A percentile compares a stretch with the other conserved stretches of the same genome.
Conservation (phyloP, 2,888 invertebrate species). For the Mythimna vitellina region DNA sequence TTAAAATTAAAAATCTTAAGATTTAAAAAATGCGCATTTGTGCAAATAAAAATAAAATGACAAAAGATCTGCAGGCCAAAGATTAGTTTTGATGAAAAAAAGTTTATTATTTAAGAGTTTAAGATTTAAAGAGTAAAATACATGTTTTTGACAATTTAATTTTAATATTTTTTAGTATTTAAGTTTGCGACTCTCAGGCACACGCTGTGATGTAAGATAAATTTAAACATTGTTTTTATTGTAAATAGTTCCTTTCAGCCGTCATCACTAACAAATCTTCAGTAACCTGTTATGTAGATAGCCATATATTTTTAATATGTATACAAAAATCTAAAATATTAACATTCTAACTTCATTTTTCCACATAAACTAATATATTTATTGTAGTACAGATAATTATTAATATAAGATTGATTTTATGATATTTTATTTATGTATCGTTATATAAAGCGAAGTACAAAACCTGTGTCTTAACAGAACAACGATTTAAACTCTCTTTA, state of each 20-base stretch:
- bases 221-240: constrained; percentile 64
- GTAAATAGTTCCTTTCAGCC: constrained; percentile 71
- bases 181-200: constrained; percentile 88
- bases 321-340: constrained; percentile 39
- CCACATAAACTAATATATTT: constrained; percentile 64
- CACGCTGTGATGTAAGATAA: constrained; percentile 89
- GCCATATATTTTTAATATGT: constrained; percentile 54
- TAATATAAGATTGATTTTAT: constrained; percentile 52
- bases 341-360: constrained; percentile 47
- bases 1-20: constrained; percentile 63
- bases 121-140: constrained; percentile 67
- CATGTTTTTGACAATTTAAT: constrained; percentile 79
- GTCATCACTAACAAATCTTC: constrained; percentile 48
- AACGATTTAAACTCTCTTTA: constrained; percentile 67
- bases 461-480: constrained; percentile 78
- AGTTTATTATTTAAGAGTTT: constrained; percentile 68
- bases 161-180: constrained; percentile 69
- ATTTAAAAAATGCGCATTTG: constrained; percentile 72
- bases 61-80: constrained; percentile 89
- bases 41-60: constrained; percentile 78
- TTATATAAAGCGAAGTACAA: constrained; percentile 73
- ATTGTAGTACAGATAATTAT: constrained; percentile 48
- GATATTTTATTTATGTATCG: constrained; percentile 43
- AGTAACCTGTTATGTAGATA: constrained; percentile 36
- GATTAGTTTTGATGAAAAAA: constrained; percentile 81